phyloP scores from a whole-genome alignment of 1,140 invertebrate genomes.

The Drosophila parabipectinata region DNA sequence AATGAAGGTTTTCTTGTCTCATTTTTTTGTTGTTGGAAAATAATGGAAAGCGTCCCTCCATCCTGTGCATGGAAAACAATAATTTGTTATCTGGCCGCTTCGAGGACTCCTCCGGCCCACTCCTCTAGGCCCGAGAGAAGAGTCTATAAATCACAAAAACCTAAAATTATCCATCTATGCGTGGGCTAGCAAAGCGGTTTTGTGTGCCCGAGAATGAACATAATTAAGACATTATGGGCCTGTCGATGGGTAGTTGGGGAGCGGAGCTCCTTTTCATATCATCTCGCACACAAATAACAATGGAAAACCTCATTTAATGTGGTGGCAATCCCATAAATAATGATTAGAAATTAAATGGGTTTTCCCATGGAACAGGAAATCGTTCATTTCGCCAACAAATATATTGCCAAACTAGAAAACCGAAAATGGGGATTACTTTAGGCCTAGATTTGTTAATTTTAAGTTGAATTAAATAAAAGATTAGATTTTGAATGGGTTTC shows the following conservation, averaged over 20 bases:
- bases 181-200: conserved; percentile 38
- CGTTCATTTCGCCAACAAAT: conserved; percentile 8
- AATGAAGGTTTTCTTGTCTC: conserved; percentile 53
- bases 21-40: conserved; percentile 35
- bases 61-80: conserved; percentile 61
- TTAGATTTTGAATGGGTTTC: no score
- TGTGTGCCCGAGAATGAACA: conserved; percentile 39
- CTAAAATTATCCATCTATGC: conserved; percentile 50
- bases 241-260: conserved; percentile 19
- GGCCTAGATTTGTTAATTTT: not conserved
- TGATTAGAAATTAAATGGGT: conserved; percentile 73
- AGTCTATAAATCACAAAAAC: conserved; percentile 72
- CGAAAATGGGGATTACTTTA: not conserved
- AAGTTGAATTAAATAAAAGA: not conserved
- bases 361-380: conserved; percentile 25
- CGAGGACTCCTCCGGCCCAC: conserved; percentile 12
- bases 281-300: conserved; percentile 21
- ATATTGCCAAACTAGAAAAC: conserved; percentile 33
- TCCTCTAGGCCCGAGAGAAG: conserved; percentile 9
- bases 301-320: conserved; percentile 26
- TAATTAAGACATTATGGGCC: conserved; percentile 66
- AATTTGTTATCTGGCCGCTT: conserved; percentile 67
- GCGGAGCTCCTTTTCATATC: conserved; percentile 20
- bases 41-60: conserved; percentile 40
- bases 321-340: conserved; percentile 58